Conservation (phyloP, 1,140 invertebrate genomes). For the Contarinia nasturtii region DNA sequence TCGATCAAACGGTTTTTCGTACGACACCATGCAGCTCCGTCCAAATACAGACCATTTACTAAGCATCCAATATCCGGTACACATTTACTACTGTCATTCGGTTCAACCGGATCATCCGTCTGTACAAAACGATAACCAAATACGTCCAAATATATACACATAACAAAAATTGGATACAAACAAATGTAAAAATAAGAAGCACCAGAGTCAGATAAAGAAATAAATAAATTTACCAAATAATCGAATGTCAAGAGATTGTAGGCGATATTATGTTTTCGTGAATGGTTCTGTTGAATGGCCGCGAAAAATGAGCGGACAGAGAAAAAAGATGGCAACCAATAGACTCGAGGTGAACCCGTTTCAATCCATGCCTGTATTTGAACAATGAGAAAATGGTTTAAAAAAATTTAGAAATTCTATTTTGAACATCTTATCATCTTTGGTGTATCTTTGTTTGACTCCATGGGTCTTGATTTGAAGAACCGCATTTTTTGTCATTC, state of each 20-base stretch:
- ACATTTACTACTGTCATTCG: constrained; percentile 5
- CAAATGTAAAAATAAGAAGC: constrained; percentile 1
- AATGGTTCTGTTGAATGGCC: constrained; percentile 82
- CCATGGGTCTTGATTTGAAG: too few species aligned
- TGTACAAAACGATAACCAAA: constrained; percentile 5
- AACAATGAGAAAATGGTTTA: too few species aligned
- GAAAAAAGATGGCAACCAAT: constrained; percentile 89
- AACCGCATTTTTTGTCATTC: too few species aligned
- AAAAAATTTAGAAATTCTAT: too few species aligned
- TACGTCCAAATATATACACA: constrained; percentile 19
- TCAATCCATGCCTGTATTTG: constrained; percentile 58
- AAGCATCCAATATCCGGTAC: constrained; percentile 41
- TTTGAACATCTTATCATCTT: too few species aligned
- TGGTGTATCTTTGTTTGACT: too few species aligned
- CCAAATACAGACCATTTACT: constrained; percentile 68
- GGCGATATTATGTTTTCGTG: constrained; percentile 74
- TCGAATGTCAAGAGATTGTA: constrained; percentile 80
- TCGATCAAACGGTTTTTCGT: constrained; percentile 49
- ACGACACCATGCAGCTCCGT: constrained; percentile 69
- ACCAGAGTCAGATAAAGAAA: not conserved
- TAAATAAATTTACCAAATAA: constrained; percentile 37
- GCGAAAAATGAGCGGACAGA: constrained; percentile 93
- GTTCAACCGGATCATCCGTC: constrained; percentile 15
- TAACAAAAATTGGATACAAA: not conserved
- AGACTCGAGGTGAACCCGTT: constrained; percentile 57